Base-by-base conservation (phyloP, 2,113 vertebrate genomes). In the Rhegmatorhina hoffmannsi region DNA sequence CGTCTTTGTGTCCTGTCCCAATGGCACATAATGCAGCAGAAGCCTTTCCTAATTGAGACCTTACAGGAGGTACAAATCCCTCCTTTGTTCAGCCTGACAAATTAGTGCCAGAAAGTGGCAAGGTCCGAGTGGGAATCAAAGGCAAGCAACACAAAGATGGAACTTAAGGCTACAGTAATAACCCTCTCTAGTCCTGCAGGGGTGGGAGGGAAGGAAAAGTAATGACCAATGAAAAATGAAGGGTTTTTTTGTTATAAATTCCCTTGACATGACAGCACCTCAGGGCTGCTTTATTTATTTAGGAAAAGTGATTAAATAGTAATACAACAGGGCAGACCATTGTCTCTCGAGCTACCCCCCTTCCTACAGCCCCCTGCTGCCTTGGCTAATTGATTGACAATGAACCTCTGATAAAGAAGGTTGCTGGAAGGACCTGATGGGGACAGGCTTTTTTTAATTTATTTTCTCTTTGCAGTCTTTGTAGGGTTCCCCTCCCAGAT, bases 1-100 rank as follows among this genome's bases (percentile, higher is more conserved):
- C 93, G 95, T 97, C 98, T 98, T 98, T 98, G 98, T 98, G 98
- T 98, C 97, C 94, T 94, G 82, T 95, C 97, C 98, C 98, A 98
- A 98, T 98, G 97, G 98, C 96, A 95, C 97, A 98, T 97, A 98
- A 98, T 98, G 89, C 97, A 97, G 98, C 98, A 98, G 97, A 98
- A 98, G 98, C 98, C 97, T 98, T 98, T 98, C 98, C 98, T 98
- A 98, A 98, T 98, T 98, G 98, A 98, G 98, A 98, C 98, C 98
- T 98, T 98, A 98, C 98, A 98, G 98, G 98, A 98, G 98, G 98
- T 98, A 98, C 98, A 98, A 98, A 98, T 98, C 98, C 98, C 96
- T 95, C 97, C 97, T 98, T 98, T 98, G 98, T 98, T 98, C 96
- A 74, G 97, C 95, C 98, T 98, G 98, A 98, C 98, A 98, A 98